Base-by-base conservation (phyloP, 2,113 vertebrate species). In the Grantiella picta region DNA sequence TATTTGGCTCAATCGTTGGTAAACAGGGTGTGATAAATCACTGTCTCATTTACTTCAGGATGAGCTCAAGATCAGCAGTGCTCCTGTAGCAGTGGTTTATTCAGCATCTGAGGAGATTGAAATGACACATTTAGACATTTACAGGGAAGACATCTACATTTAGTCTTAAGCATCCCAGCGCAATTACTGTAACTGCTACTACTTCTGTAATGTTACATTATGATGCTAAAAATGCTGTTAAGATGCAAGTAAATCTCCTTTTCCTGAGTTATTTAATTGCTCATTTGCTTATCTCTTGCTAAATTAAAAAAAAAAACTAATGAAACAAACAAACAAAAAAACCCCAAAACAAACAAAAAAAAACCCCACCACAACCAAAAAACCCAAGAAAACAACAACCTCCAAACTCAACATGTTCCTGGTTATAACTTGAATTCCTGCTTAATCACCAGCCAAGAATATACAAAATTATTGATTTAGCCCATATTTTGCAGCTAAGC, bases 381-480 rank as follows among this genome's bases (percentile, higher is more conserved):
- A 40, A 12, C 7, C 4, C 8, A 35, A 47, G 11, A 16, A 19
- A 40, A 42, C 2, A 35, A 33, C 3, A 38, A 33, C 1, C 2
- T 15, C 12, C 35, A 86, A 61, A 7, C 3, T 22, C 5, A 83
- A 38, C 15, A 40, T 44, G 82, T 33, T 80, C 38, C 45, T 66
- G 15, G 21, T 35, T 69, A 15, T 31, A 85, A 83, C 33, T 57
- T 11, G 5, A 47, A 90, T 22, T 82, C 11, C 24, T 92, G n/a
- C 23, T 72, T 73, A 65, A 63, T 70, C 50, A 59, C 8, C 11
- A 77, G 31, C 3, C 33, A 90, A 69, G 7, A 88, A 82, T 44
- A 87, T 4, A 3, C 8, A 76, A n/a, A 82, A 82, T 47, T 69
- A 71, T 36, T 70, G 27, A 42, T 54, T 66, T 47, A 83, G 15